These are phyloP conservation scores for Sitodiplosis mosellana DNA, from an alignment of 1,140 invertebrate species.

Conservation along the genomic window DNA sequence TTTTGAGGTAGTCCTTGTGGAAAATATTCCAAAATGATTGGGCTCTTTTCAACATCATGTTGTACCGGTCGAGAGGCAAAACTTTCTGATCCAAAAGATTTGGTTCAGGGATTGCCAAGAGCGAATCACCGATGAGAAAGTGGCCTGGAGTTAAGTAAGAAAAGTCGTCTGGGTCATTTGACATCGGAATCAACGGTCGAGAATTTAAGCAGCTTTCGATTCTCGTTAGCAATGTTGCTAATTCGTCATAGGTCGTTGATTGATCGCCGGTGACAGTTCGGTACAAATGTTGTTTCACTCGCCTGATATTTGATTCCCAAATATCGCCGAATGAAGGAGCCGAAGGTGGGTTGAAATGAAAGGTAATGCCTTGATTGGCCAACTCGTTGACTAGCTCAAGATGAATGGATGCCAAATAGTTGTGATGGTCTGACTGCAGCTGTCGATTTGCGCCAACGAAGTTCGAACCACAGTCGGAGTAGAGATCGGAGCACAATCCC, in stretches of 20 bases:
- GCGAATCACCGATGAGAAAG: no score
- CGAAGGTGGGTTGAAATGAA: constrained; percentile 11
- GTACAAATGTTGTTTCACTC: constrained; percentile 9
- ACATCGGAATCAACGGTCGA: no score
- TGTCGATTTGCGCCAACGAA: constrained; percentile 10
- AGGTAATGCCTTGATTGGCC: not conserved
- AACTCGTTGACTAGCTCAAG: no score
- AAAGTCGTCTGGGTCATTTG: no score
- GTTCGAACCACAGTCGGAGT: constrained; percentile 16
- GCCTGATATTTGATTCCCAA: constrained; percentile 15
- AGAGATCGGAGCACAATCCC: constrained; percentile 12
- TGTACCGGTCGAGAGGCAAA: no score
- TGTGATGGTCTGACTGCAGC: constrained; percentile 4
- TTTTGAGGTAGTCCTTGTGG: no score
- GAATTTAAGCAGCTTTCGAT: constrained; percentile 15
- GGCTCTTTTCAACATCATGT: no score
- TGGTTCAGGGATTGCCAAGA: no score
- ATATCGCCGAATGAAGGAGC: constrained; percentile 16
- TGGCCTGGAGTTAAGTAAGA: no score
- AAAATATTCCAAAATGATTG: no score
- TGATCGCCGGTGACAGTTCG: constrained; percentile 7
- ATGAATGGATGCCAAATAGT: no score
- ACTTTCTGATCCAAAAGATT: no score
- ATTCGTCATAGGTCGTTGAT: constrained; percentile 12
- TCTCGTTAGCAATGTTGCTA: constrained; percentile 10